Base-by-base conservation (phyloP, 2,888 invertebrate species). In the Pyralis farinalis region DNA sequence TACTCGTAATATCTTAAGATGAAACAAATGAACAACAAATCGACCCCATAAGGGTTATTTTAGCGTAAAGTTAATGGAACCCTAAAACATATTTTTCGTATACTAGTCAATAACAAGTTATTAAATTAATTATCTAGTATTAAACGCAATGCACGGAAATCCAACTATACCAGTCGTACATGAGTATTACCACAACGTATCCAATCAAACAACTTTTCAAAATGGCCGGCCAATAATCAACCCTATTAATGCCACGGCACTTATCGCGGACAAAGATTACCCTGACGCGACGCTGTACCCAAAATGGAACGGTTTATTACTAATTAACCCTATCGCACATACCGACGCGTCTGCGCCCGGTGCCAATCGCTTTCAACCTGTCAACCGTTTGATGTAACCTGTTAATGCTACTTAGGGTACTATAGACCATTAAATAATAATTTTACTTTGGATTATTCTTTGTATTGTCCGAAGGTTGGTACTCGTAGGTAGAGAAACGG, bases 271-370 rank as follows among this genome's bases (percentile, higher is more conserved):
- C 22, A 11, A 28, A 29, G 30, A 31, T 37, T 37, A 29, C 7
- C 27, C 36, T 28, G 36, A 10, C 28, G 28, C 20, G 58, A 56
- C 46, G 49, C 37, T 64, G 66, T 29, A 29, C 29, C 36, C 12
- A 10, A 37, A 37, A 37, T 30, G 37, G 37, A 10, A 30, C 37
- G 37, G 30, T 31, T 30, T 20, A 12, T 70, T 68, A 63, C 71
- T 76, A 77, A 78, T 77, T 77, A 76, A 71, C 70, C 62, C 63
- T 77, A 77, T 74, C 70, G 52, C 55, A 58, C 56, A 69, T 65
- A 49, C 58, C 67, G 52, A 63, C 62, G 66, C 60, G 63, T 55
- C 53, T 44, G 55, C 46, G 56, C 50, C 35, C 53, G 55, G 66
- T 64, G 73, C 57, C 74, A 68, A 68, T 64, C 65, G 68, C 59